A percentile compares a stretch with the other conserved stretches of the same genome.
Evolutionary conservation across 37 sponge, comb jelly and placozoan genomes (phyloP).

Genomic region (Cladorhizidae sp.): DNA sequence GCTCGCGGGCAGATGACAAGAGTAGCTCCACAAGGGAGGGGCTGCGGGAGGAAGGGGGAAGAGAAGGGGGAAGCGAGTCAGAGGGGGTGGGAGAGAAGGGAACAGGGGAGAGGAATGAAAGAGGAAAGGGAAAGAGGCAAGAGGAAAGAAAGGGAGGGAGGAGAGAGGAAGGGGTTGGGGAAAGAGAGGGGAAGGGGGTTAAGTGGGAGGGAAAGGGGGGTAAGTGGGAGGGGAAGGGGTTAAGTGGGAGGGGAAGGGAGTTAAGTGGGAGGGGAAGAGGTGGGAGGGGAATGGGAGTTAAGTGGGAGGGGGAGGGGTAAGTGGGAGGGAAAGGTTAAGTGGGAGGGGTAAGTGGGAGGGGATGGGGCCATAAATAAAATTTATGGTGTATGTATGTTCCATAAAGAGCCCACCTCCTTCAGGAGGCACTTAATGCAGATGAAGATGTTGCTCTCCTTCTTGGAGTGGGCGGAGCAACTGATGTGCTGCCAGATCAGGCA

Average conservation of each 20-base stretch:
- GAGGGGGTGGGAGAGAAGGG: not conserved
- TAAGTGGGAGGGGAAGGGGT: too few species aligned
- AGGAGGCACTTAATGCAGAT: constrained; percentile 52
- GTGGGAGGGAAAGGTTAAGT: too few species aligned
- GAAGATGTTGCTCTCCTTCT: constrained; percentile 1
- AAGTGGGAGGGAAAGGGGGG: too few species aligned
- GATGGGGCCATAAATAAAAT: too few species aligned
- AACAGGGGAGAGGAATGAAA: not conserved
- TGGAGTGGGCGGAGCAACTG: constrained; percentile 39
- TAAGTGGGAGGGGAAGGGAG: too few species aligned
- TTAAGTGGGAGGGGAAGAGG: too few species aligned
- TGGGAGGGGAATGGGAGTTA: too few species aligned
- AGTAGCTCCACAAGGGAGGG: constrained; percentile 59
- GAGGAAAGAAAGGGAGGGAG: not conserved
- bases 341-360: too few species aligned
- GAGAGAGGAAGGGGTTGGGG: not conserved
- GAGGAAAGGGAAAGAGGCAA: not conserved
- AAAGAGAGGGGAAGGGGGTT: not conserved
- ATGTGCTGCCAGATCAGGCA: constrained; percentile 73
- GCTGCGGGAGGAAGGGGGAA: constrained; percentile 24
- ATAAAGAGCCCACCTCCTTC: constrained; percentile 6
- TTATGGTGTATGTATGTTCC: too few species aligned
- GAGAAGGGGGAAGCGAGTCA: not conserved
- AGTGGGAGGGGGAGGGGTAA: too few species aligned
- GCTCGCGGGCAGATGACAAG: constrained; percentile 75